phyloP scores from a whole-genome alignment of 1,140 invertebrate species.

The Brachystomella parvula region DNA sequence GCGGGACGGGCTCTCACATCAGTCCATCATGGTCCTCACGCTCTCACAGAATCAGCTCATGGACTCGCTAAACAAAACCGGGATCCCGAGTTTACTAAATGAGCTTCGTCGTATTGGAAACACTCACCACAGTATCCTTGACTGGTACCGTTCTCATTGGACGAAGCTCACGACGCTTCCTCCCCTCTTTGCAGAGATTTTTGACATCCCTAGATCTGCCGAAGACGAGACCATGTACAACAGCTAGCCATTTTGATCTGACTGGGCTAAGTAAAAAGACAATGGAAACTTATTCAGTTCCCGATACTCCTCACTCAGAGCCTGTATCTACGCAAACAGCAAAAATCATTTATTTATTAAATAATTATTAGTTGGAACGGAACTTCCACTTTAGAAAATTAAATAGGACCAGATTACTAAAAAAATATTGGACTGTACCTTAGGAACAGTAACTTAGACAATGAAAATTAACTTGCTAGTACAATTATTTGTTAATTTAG shows the following conservation, averaged over 20 bases:
- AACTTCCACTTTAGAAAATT: too few species aligned
- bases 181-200: conserved; percentile 91
- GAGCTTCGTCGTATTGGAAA: conserved; percentile 74
- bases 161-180: conserved; percentile 67
- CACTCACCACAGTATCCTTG: conserved; percentile 73
- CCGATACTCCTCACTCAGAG: too few species aligned
- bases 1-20: conserved; percentile 67
- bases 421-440: too few species aligned
- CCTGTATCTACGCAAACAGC: too few species aligned
- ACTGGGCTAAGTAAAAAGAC: too few species aligned
- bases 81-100: conserved; percentile 40
- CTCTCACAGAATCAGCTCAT: conserved; percentile 71
- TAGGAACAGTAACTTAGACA: too few species aligned
- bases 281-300: too few species aligned
- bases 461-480: too few species aligned
- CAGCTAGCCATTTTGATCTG: conserved; percentile 23
- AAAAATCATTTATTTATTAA: too few species aligned
- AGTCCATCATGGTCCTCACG: conserved; percentile 65
- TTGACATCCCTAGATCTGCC: conserved; percentile 89
- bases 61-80: conserved; percentile 67
- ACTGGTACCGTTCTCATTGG: conserved; percentile 87
- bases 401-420: too few species aligned
- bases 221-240: conserved; percentile 50
- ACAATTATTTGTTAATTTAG: too few species aligned
- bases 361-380: too few species aligned